Evolutionary conservation across 2,888 invertebrate species (phyloP), one percentile per base, ranked within the genome.

Genomic region (Harpagoxenus sublaevis): DNA sequence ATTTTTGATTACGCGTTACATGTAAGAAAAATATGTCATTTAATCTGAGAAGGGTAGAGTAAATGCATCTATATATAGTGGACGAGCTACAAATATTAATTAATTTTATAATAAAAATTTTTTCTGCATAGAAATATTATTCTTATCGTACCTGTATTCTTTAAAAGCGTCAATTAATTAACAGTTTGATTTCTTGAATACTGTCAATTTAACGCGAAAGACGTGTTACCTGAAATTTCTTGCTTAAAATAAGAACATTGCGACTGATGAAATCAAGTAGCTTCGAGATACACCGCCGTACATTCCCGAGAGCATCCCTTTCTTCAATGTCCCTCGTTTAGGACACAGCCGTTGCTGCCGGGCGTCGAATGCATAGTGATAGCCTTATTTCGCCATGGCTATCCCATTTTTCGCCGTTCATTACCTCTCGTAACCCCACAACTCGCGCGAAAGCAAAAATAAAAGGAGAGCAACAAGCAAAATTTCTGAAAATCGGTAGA

Each of bases 341-440:
- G 75, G 60, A 70, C 66, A 83, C 84, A 60, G 77, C 60, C 86
- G 83, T 86, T 82, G 75, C 75, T 85, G 73, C 78, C 70, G 66
- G 57, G 85, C 89, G 88, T 89, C 89, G 91, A 92, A 92, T 92
- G 93, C 93, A 93, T 92, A 93, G 92, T 90, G 92, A 93, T 93
- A 87, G 91, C 90, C 92, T 93, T 90, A 92, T 92, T 93, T 92
- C 88, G 89, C 45, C 60, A 23, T 31, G 60, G 57, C 62, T 39
- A 77, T 62, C 81, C 84, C 53, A 66, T 75, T 87, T 82, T 77
- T 78, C 71, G 60, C 45, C 79, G 62, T 87, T 82, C 86, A 84
- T 88, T 89, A 83, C 84, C 53, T 63, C 74, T 60, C 57, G 42
- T 79, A 48, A 2, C 66, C 65, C 60, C 78, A n/a, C 77, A 68